Evolutionary conservation across 2,113 vertebrate genomes (phyloP).

Genomic region (Entomyzon cyanotis): DNA sequence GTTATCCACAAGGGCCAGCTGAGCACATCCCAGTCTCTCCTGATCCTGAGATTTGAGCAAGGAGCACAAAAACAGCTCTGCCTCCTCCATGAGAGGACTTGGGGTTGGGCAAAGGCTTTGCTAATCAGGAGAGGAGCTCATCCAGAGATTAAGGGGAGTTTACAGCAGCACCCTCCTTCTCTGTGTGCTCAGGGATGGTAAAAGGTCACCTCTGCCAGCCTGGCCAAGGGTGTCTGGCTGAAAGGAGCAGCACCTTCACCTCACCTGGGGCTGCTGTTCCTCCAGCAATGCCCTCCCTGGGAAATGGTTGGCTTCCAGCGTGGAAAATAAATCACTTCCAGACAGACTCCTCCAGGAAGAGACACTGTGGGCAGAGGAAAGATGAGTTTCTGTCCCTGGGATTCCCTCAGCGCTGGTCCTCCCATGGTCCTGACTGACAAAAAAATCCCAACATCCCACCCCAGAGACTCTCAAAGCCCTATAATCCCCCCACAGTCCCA

Average conservation of each 20-base stretch:
- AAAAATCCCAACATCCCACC: not conserved
- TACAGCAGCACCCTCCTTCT: not conserved
- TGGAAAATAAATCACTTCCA: not conserved
- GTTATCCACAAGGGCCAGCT: not conserved
- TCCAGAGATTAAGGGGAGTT: not conserved
- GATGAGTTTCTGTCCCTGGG: accelerated
- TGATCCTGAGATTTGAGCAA: not conserved
- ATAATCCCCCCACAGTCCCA: not conserved
- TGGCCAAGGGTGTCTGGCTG: not conserved
- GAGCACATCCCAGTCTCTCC: not conserved
- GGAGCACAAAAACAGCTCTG: not conserved
- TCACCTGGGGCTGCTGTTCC: not conserved
- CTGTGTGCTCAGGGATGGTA: not conserved
- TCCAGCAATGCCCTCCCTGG: not conserved
- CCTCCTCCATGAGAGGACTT: not conserved
- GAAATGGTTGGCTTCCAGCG: not conserved
- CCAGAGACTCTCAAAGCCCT: not conserved
- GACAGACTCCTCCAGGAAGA: not conserved
- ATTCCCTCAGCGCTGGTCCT: not conserved
- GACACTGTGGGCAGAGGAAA: not conserved
- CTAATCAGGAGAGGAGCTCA: not conserved
- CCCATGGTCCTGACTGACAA: not conserved
- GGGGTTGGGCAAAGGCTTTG: not conserved
- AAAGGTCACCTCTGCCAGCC: not conserved
- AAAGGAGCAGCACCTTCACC: not conserved